These are phyloP conservation scores for Caradrina clavipalpis DNA, from an alignment of 2,888 invertebrate genomes.

Conservation along the genomic window DNA sequence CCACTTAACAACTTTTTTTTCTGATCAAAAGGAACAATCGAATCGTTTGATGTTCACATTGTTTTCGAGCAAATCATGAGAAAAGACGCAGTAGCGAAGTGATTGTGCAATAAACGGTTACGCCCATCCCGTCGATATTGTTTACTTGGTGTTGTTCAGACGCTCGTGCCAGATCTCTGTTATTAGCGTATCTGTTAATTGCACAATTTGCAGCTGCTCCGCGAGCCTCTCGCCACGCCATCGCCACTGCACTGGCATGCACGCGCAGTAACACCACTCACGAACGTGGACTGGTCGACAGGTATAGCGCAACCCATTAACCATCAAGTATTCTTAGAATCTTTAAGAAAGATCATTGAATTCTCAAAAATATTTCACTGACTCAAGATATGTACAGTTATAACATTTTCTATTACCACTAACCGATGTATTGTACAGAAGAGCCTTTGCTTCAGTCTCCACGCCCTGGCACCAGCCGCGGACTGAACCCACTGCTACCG, in stretches of 20 bases:
- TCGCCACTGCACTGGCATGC: conserved; percentile 24
- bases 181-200: conserved; percentile 76
- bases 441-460: background rate
- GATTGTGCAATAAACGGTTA: conserved; percentile 38
- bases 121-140: conserved; percentile 42
- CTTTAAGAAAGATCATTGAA: background rate
- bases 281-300: background rate
- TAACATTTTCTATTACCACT: background rate
- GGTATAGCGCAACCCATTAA: background rate
- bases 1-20: conserved; percentile 9
- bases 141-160: conserved; percentile 29
- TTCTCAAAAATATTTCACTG: too few species aligned
- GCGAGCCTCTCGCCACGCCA: conserved; percentile 27
- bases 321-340: background rate
- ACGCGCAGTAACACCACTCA: conserved; percentile 28
- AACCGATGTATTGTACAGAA: background rate
- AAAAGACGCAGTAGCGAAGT: conserved; percentile 31
- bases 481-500: conserved; percentile 12
- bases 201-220: conserved; percentile 66
- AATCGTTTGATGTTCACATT: conserved; percentile 35
- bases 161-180: conserved; percentile 67
- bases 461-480: background rate
- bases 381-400: too few species aligned
- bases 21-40: background rate
- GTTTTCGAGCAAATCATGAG: conserved; percentile 47